Evolutionary conservation across 2,797 vertebrate species (phyloP).

Genomic region (Meda fulgida): DNA sequence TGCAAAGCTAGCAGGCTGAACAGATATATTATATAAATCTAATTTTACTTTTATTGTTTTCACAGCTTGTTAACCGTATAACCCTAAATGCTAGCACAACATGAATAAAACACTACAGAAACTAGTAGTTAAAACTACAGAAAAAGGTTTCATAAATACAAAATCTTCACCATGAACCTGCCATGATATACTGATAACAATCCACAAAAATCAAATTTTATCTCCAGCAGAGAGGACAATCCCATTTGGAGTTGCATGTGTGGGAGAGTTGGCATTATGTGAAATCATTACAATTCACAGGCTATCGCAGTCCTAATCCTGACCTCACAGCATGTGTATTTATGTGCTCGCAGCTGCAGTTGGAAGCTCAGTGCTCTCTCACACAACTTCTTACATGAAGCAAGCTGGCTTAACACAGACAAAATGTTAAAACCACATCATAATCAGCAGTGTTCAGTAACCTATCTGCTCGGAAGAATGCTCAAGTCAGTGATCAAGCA

Average conservation of each 20-base stretch:
- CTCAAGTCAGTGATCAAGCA: neutral
- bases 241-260: constrained; percentile 10
- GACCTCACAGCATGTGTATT: neutral
- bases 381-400: neutral
- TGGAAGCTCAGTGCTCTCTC: neutral
- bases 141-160: neutral
- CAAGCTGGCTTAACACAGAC: neutral
- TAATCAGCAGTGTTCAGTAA: neutral
- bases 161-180: neutral
- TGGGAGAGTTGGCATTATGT: constrained; percentile 8
- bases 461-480: neutral
- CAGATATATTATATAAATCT: neutral
- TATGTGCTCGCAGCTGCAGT: neutral
- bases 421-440: neutral
- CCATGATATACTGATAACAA: neutral
- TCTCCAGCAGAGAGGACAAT: neutral
- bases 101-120: neutral
- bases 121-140: neutral
- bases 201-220: neutral
- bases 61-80: neutral
- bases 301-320: neutral
- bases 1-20: neutral
- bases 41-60: neutral
- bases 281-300: constrained; percentile 5
- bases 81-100: neutral